Conservation (phyloP, 2,113 vertebrate genomes). For the Lota lota region DNA sequence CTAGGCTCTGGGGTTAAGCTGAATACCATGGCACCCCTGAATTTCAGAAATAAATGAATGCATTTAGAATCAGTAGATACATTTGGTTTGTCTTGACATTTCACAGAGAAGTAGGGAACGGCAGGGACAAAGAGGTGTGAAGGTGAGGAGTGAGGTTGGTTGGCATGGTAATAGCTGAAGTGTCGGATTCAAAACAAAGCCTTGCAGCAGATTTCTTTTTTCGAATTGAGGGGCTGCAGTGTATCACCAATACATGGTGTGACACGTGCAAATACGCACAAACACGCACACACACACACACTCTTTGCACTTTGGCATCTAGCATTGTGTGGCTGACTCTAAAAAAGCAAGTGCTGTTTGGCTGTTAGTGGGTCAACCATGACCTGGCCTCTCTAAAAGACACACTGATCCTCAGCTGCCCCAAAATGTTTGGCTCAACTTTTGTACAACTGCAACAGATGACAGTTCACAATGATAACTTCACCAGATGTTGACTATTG, state of each 20-base stretch:
- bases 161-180: conserved; percentile 21
- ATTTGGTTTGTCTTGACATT: conserved; percentile 72
- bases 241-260: neutral
- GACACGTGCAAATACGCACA: conserved; percentile 1
- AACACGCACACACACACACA: conserved; percentile 4
- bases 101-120: conserved; percentile 35
- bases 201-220: conserved; percentile 15
- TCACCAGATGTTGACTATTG: too few species aligned
- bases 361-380: too few species aligned
- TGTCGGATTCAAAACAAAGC: conserved; percentile 57
- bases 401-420: too few species aligned
- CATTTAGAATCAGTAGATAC: conserved; percentile 55
- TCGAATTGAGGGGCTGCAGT: conserved; percentile 20
- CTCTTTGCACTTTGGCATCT: too few species aligned
- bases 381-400: too few species aligned
- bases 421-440: too few species aligned
- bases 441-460: too few species aligned
- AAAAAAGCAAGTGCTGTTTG: too few species aligned
- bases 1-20: too few species aligned
- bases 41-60: conserved; percentile 59
- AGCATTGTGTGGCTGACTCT: too few species aligned
- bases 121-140: conserved; percentile 19
- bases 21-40: conserved; percentile 23
- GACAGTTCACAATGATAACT: too few species aligned
- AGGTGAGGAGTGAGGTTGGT: conserved; percentile 46